Evolutionary conservation across 2,888 invertebrate genomes (phyloP).

Genomic region (Electrophaes corylata): DNA sequence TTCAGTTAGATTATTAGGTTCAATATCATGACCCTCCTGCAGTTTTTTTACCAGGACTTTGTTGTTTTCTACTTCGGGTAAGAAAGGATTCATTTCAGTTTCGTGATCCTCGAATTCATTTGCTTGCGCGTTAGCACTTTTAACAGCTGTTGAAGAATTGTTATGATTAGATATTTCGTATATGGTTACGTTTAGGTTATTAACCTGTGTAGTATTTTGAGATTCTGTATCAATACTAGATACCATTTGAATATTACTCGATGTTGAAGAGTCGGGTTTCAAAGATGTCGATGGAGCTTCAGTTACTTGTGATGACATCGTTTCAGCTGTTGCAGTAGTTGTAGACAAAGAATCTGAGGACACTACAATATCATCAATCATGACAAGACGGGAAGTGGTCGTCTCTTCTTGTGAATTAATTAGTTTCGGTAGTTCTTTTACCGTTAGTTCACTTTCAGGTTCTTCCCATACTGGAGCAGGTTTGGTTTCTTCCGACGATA

Average conservation of each 20-base stretch:
- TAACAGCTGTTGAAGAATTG: constrained; percentile 50
- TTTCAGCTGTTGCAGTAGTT: constrained; percentile 29
- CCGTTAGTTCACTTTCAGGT: constrained; percentile 48
- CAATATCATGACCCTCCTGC: constrained; percentile 82
- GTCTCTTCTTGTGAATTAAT: constrained; percentile 25
- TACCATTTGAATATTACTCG: constrained; percentile 22
- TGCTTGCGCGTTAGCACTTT: constrained; percentile 56
- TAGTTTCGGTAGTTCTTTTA: constrained; percentile 44
- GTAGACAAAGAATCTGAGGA: constrained; percentile 36
- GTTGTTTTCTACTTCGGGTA: constrained; percentile 87
- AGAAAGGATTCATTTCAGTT: constrained; percentile 87
- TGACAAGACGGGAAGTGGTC: constrained; percentile 22
- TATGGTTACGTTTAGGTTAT: constrained; percentile 73
- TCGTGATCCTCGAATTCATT: constrained; percentile 72
- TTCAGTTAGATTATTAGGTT: constrained; percentile 68
- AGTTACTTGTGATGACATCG: constrained; percentile 10
- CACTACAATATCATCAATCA: constrained; percentile 35
- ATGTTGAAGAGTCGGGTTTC: constrained; percentile 11
- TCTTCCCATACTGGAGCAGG: constrained; percentile 78
- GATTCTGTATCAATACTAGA: constrained; percentile 31
- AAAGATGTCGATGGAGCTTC: not conserved
- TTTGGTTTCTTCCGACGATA: constrained; percentile 35
- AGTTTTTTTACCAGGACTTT: constrained; percentile 84
- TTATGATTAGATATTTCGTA: constrained; percentile 71
- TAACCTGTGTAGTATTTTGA: constrained; percentile 57